Conservation (phyloP, 2,797 vertebrate genomes). For the Lutjanus campechanus region DNA sequence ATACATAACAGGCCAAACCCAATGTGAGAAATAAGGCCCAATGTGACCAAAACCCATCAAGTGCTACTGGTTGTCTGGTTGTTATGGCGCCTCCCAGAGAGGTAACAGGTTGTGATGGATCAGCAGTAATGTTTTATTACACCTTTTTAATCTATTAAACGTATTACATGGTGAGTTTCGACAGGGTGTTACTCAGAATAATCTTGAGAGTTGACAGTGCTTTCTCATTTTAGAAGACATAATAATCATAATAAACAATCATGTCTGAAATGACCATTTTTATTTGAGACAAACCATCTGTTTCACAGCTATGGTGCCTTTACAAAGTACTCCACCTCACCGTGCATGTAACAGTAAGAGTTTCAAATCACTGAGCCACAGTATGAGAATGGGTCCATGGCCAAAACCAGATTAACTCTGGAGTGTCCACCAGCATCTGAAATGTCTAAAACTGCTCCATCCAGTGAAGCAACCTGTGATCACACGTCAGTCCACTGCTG, state of each 20-base stretch:
- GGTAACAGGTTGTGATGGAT: no score
- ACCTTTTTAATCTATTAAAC: neutral
- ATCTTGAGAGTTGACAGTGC: neutral
- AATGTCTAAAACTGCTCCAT: neutral
- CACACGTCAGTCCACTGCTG: neutral
- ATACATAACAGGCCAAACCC: no score
- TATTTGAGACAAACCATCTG: neutral
- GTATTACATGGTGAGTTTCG: neutral
- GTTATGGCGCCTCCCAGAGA: no score
- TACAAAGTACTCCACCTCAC: neutral
- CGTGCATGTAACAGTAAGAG: neutral
- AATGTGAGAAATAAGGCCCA: no score
- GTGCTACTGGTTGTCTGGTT: no score
- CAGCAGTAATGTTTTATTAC: neutral
- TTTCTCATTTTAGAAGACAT: neutral
- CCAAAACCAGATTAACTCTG: neutral
- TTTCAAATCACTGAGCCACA: neutral
- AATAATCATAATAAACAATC: neutral
- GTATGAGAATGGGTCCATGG: neutral
- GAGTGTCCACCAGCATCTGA: neutral
- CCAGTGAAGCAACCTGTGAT: constrained; percentile 2
- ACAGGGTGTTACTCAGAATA: neutral
- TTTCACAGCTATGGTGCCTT: neutral
- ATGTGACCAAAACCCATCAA: no score
- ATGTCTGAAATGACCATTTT: neutral